A percentile compares a stretch with the other conserved stretches of the same genome.
Conservation (phyloP, 2,888 invertebrate species). For the Synergus itoensis region DNA sequence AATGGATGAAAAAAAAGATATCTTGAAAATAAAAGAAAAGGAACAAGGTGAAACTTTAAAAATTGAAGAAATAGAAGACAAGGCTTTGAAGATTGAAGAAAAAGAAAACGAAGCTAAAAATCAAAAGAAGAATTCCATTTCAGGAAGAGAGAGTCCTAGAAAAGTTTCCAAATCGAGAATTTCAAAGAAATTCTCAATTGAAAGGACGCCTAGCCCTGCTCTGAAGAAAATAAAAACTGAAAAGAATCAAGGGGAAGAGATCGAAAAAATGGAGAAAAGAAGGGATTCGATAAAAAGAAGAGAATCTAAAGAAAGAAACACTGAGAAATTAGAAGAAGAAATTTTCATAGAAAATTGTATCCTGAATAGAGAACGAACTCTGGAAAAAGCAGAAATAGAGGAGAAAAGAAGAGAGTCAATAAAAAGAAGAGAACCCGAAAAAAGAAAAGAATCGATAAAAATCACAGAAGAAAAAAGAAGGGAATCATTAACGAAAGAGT, state of each 20-base stretch:
- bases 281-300: too few relatives aligned
- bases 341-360: too few relatives aligned
- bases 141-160: not conserved
- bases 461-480: too few relatives aligned
- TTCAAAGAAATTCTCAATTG: not conserved
- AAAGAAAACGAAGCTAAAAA: not conserved
- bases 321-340: too few relatives aligned
- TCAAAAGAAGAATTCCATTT: not conserved
- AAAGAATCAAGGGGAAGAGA: not conserved
- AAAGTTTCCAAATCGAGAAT: not conserved
- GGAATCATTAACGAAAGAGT: too few relatives aligned
- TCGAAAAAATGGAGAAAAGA: not conserved
- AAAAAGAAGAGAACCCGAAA: not conserved
- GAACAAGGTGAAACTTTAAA: not conserved
- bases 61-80: not conserved
- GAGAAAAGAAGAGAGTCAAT: not conserved
- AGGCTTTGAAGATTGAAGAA: not conserved
- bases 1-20: not conserved
- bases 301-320: not conserved
- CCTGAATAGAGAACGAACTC: too few relatives aligned
- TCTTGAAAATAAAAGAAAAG: not conserved
- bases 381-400: not conserved
- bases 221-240: not conserved
- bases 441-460: not conserved
- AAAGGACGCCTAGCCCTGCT: conserved; percentile 12